Evolutionary conservation across 2,888 invertebrate species (phyloP), one percentile per base, ranked within the genome.

Genomic region (Lasioglossum pauxillum): DNA sequence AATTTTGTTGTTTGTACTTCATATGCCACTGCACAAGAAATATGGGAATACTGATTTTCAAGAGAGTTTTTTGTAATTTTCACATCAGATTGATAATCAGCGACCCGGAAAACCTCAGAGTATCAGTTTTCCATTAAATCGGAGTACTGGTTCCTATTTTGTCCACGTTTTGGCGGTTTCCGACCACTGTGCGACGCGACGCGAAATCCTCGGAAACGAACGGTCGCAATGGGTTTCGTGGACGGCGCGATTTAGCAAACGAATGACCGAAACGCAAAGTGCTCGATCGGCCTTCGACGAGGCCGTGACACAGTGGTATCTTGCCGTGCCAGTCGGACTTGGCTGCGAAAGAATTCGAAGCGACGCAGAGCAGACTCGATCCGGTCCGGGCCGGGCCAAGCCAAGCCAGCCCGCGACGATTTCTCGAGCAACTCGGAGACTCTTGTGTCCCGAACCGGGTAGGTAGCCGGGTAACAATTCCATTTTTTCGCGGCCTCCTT

Each of bases 281-380:
- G 53, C 53, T 53, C 60, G 60, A n/a, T 49, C 23, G 83, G 67
- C 75, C 80, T 83, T 83, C 71, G 75, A 16, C 74, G 38, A 44
- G 76, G 27, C 77, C 74, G 82, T 77, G 84, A 69, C 82, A 77
- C 82, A 67, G 84, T 84, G 31, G 82, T 69, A 77, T 31, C 73
- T 38, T 23, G 60, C 73, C 27, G 75, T 81, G 12, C 73, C 53
- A 73, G 76, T 57, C 83, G n/a, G 27, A 81, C 75, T 5, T 31
- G 10, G n/a, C 53, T n/a, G 23, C 16, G 64, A 64, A 64, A 64
- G 64, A 64, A 64, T 64, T 31, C 64, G 64, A 64, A 31, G 64
- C 64, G 27, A 31, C 31, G 64, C 27, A 64, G 27, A 14, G 64
- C 27, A 5, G 27, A 0, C 27, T 5, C 31, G 27, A 0, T 5